phyloP scores from a whole-genome alignment of 2,888 invertebrate genomes.

The Polydrusus tereticollis region DNA sequence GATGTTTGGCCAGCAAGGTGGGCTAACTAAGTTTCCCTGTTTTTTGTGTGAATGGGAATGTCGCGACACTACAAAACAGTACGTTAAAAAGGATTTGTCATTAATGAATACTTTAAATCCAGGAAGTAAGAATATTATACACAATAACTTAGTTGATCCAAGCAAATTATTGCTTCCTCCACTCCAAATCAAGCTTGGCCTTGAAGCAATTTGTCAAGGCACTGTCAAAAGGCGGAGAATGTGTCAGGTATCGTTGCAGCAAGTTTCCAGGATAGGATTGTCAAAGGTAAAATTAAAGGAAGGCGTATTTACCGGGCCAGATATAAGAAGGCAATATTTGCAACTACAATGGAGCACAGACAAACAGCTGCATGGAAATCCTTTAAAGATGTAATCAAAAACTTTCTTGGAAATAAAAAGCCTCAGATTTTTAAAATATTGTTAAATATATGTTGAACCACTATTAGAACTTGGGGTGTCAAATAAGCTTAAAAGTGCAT shows the following conservation, averaged over 20 bases:
- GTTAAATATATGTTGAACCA: no score
- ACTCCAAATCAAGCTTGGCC: neutral
- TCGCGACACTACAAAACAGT: neutral
- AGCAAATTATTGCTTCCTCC: neutral
- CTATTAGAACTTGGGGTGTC: no score
- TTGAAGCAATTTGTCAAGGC: neutral
- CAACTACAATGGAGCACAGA: no score
- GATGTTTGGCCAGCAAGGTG: neutral
- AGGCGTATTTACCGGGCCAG: slow-evolving; percentile 8
- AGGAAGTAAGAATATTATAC: neutral
- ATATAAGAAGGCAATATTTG: neutral
- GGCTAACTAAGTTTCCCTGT: neutral
- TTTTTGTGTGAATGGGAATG: neutral
- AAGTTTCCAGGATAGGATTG: slow-evolving; percentile 7
- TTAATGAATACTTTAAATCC: neutral
- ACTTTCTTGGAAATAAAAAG: no score
- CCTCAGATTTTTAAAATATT: no score
- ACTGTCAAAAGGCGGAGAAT: neutral
- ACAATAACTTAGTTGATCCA: neutral
- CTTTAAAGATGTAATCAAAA: no score
- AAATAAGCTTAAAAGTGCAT: no score
- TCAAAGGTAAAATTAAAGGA: slow-evolving; percentile 10
- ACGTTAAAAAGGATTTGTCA: neutral
- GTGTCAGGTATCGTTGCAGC: no score
- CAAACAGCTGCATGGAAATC: no score